These are phyloP conservation scores for Aramus guarauna DNA, from an alignment of 2,113 vertebrate species.

Conservation along the genomic window DNA sequence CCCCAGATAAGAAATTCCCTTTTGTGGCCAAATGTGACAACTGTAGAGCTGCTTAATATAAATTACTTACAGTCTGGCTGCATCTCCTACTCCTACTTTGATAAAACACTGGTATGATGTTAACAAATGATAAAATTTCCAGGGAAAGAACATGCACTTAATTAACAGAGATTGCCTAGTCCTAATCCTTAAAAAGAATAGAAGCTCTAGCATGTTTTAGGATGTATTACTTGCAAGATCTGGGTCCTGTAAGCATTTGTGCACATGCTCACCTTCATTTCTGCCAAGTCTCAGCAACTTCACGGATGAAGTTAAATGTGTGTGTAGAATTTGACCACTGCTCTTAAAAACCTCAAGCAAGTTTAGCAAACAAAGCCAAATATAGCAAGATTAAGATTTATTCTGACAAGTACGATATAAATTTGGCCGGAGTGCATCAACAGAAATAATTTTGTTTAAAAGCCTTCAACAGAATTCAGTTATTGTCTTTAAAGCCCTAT, in stretches of 20 bases:
- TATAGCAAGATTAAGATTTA: background rate
- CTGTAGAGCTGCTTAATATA: background rate
- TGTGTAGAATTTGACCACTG: background rate
- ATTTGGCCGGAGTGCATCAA: background rate
- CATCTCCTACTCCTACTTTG: background rate
- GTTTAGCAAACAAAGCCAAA: background rate
- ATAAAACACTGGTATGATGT: background rate
- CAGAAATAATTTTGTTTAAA: background rate
- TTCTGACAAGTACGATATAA: background rate
- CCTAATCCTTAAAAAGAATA: background rate
- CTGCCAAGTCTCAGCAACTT: background rate
- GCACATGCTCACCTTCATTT: background rate
- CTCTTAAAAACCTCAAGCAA: background rate
- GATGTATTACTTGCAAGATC: background rate
- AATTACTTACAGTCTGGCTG: background rate
- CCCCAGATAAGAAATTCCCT: background rate
- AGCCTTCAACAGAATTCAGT: background rate
- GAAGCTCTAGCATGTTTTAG: background rate
- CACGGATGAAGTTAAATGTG: background rate
- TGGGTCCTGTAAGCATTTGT: background rate
- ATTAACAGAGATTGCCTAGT: background rate
- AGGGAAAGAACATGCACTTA: background rate
- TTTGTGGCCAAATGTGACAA: background rate
- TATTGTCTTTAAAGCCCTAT: background rate
- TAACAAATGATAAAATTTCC: background rate